phyloP scores from a whole-genome alignment of 2,888 invertebrate genomes.

The Agrochola lychnidis region DNA sequence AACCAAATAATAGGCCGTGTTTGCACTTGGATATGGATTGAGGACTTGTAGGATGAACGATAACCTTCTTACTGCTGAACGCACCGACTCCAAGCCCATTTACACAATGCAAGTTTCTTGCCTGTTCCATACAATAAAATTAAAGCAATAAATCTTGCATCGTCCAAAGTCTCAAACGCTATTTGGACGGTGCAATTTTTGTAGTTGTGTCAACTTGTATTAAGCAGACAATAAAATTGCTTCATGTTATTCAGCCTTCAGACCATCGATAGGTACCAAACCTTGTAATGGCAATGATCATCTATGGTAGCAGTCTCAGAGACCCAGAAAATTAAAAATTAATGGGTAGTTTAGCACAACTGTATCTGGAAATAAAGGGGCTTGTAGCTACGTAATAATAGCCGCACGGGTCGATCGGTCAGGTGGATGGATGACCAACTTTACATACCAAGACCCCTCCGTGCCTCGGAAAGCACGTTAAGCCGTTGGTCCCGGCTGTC shows the following conservation, averaged over 20 bases:
- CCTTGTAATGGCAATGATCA: neutral
- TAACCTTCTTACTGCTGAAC: neutral
- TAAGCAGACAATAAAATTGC: neutral
- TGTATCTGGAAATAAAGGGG: neutral
- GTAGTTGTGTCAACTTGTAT: neutral
- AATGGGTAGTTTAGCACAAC: neutral
- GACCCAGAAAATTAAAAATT: neutral
- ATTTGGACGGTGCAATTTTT: neutral
- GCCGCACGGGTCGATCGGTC: too few relatives aligned
- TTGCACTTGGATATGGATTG: neutral
- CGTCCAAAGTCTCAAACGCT: neutral
- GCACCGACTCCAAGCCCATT: neutral
- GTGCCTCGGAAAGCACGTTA: too few relatives aligned
- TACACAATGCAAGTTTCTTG: neutral
- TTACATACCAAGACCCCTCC: too few relatives aligned
- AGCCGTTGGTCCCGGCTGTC: too few relatives aligned
- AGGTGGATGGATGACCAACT: too few relatives aligned
- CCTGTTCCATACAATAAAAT: neutral
- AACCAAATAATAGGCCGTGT: neutral
- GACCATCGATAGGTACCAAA: neutral
- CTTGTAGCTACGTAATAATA: too few relatives aligned
- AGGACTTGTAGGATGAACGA: neutral
- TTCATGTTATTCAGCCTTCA: neutral
- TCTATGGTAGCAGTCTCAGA: neutral
- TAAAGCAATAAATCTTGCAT: neutral